Conservation (phyloP, 2,113 vertebrate genomes). For the Toxotes chatareus region DNA sequence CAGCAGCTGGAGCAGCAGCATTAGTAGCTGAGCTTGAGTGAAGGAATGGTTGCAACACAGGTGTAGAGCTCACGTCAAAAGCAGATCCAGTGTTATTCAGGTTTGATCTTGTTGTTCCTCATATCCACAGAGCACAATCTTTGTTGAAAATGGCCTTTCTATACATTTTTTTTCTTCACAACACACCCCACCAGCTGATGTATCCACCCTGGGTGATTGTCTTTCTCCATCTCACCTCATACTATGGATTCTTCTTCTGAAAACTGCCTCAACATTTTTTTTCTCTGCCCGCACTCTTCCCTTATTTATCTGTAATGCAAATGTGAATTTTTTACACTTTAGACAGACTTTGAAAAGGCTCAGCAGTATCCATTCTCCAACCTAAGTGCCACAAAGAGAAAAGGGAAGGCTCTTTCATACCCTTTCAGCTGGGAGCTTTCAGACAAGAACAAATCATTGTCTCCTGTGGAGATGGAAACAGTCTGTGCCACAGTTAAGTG, state of each 20-base stretch:
- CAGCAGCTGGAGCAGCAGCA: no score
- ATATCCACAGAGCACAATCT: no score
- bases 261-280: no score
- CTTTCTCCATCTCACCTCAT: constrained; percentile 9
- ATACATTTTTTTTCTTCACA: background rate
- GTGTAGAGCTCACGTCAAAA: no score
- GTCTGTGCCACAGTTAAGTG: constrained; percentile 13
- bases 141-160: background rate
- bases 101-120: no score
- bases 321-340: background rate
- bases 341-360: background rate
- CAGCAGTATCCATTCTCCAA: background rate
- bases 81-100: background rate
- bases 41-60: no score
- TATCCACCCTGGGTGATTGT: background rate
- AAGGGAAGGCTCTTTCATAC: background rate
- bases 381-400: constrained; percentile 9
- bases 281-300: background rate
- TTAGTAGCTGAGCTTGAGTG: no score
- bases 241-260: background rate
- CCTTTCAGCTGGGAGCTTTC: constrained; percentile 4
- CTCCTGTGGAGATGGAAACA: constrained; percentile 35
- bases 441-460: constrained; percentile 23
- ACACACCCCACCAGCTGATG: constrained; percentile 3
- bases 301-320: background rate